Percentiles rank a stretch among this genome's conserved stretches.
These are phyloP conservation scores for Nothoprocta pentlandii DNA, from an alignment of 2,113 vertebrate genomes.

Conservation along the genomic window DNA sequence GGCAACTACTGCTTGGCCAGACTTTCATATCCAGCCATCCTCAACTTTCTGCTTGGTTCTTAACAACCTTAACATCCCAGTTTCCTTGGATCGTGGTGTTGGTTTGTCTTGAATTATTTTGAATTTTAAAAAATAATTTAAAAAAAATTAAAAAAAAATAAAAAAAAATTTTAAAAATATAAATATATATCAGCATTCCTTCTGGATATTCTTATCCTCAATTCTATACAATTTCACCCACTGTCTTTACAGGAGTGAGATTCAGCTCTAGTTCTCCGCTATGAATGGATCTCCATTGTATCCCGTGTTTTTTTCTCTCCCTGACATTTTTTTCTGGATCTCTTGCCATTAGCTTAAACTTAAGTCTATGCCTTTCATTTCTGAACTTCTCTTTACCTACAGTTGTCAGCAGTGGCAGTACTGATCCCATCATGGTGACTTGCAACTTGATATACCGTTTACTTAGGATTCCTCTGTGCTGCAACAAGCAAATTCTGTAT, in stretches of 20 bases:
- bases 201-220: too few relatives aligned
- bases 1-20: neutral
- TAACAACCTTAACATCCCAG: neutral
- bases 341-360: constrained; percentile 56
- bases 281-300: constrained; percentile 40
- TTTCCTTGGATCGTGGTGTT: neutral
- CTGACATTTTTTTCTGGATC: constrained; percentile 67
- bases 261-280: neutral
- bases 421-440: constrained; percentile 34
- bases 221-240: constrained; percentile 6
- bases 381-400: constrained; percentile 13
- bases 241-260: neutral
- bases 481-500: neutral
- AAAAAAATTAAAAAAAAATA: too few relatives aligned
- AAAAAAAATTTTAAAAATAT: too few relatives aligned
- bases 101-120: neutral
- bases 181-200: too few relatives aligned
- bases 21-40: neutral
- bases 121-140: too few relatives aligned
- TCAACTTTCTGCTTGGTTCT: neutral
- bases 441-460: constrained; percentile 44
- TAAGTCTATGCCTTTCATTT: constrained; percentile 63
- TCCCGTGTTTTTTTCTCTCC: constrained; percentile 41
- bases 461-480: neutral
- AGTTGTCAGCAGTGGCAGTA: constrained; percentile 55